phyloP scores from a whole-genome alignment of 2,888 invertebrate genomes.

The Digitonthophagus gazella region DNA sequence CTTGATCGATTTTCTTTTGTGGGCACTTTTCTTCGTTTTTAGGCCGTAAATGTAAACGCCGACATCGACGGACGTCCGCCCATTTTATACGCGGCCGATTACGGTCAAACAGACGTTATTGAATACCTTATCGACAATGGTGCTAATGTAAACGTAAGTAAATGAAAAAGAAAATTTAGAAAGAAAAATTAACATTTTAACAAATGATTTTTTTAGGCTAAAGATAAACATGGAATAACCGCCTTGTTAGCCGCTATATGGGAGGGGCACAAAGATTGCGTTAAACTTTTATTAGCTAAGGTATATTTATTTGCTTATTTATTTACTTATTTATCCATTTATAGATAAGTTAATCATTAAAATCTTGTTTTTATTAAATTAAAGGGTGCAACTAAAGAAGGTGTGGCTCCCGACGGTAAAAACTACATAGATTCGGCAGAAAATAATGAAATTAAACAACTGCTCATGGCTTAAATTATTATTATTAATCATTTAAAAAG shows the following conservation, averaged over 20 bases:
- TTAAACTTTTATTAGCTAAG: constrained; percentile 80
- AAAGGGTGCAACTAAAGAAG: constrained; percentile 79
- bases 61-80: constrained; percentile 87
- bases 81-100: constrained; percentile 93
- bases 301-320: constrained; percentile 55
- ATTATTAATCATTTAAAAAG: not conserved
- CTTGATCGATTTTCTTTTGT: not conserved
- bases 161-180: constrained; percentile 5
- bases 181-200: too few species aligned
- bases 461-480: constrained; percentile 51
- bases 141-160: constrained; percentile 88
- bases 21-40: constrained; percentile 29
- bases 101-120: constrained; percentile 88
- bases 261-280: constrained; percentile 94
- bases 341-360: not conserved
- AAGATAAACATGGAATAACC: constrained; percentile 94
- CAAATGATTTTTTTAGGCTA: constrained; percentile 60
- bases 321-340: too few species aligned
- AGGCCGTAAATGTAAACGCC: constrained; percentile 76
- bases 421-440: constrained; percentile 88
- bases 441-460: constrained; percentile 84
- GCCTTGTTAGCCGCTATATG: constrained; percentile 93
- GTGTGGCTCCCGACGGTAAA: constrained; percentile 83
- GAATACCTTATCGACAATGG: constrained; percentile 85
- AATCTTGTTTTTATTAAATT: constrained; percentile 3